Percentiles rank a stretch among this genome's conserved stretches.
Conservation (phyloP, 2,888 invertebrate species). For the Sarcophaga subvicina region DNA sequence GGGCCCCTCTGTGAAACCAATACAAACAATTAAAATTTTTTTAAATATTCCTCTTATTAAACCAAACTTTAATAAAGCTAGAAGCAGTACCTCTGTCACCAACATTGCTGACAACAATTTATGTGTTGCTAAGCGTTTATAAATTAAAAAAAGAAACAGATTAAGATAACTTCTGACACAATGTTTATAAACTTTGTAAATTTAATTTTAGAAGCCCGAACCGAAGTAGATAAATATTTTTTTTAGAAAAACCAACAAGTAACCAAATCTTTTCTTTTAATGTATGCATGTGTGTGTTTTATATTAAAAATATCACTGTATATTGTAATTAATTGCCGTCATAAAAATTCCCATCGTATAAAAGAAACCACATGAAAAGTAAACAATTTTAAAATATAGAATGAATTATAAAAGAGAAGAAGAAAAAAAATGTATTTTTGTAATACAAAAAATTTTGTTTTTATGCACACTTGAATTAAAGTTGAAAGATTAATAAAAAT, state of each 20-base stretch:
- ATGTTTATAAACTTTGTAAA: conserved; percentile 51
- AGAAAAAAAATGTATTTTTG: not conserved
- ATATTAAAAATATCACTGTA: conserved; percentile 25
- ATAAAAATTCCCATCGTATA: conserved; percentile 64
- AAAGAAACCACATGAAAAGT: conserved; percentile 38
- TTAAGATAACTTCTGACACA: conserved; percentile 66
- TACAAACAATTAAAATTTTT: too few relatives aligned
- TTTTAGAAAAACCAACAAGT: not conserved
- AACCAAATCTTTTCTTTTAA: conserved; percentile 1
- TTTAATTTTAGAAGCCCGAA: conserved; percentile 52
- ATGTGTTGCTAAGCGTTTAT: not conserved
- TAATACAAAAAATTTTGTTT: too few relatives aligned
- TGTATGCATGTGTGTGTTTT: not conserved
- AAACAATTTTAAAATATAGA: conserved; percentile 38
- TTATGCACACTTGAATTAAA: not conserved
- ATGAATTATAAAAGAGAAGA: conserved; percentile 52
- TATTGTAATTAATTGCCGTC: conserved; percentile 57
- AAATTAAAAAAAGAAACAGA: conserved; percentile 31
- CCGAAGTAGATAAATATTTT: not conserved
- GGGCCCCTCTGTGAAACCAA: too few relatives aligned
- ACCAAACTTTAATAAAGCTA: too few relatives aligned
- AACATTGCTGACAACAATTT: too few relatives aligned
- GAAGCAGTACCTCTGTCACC: too few relatives aligned
- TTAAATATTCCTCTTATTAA: too few relatives aligned
- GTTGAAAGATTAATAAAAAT: not conserved